These are phyloP conservation scores for Lithophane ornitopus DNA, from an alignment of 2,888 invertebrate genomes.

Conservation along the genomic window DNA sequence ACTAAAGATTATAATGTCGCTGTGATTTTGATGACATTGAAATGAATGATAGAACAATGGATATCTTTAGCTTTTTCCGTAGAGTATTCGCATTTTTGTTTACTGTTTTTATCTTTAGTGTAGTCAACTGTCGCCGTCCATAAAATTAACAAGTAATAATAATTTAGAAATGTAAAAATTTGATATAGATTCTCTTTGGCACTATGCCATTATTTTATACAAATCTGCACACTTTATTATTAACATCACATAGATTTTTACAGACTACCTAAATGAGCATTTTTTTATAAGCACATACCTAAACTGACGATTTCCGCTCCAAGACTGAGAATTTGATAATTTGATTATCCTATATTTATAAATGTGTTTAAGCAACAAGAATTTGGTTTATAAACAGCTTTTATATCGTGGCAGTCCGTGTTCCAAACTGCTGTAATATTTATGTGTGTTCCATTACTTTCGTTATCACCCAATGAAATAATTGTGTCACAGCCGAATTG, in stretches of 20 bases:
- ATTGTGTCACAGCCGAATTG: constrained; percentile 52
- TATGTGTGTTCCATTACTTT: constrained; percentile 17
- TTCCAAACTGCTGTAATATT: constrained; percentile 30
- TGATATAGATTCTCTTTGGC: constrained; percentile 53
- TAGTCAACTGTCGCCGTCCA: constrained; percentile 13
- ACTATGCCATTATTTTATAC: constrained; percentile 45
- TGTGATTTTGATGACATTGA: not conserved
- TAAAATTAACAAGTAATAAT: constrained; percentile 17
- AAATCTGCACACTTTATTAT: constrained; percentile 39
- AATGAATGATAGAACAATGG: constrained; percentile 6
- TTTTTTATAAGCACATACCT: constrained; percentile 14
- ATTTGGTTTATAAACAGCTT: constrained; percentile 13
- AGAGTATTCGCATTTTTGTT: not conserved
- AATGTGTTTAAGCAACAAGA: not conserved
- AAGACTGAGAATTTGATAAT: constrained; percentile 18
- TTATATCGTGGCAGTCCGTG: not conserved
- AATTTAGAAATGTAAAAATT: constrained; percentile 1
- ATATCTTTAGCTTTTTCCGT: not conserved
- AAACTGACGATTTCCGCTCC: not conserved
- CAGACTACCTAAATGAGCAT: constrained; percentile 52
- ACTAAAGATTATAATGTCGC: constrained; percentile 2
- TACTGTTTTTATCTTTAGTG: not conserved
- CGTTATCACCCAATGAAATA: constrained; percentile 37
- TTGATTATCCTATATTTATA: constrained; percentile 24
- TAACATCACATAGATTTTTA: constrained; percentile 61